Percentiles rank a stretch among this genome's conserved stretches.
Conservation (phyloP, 2,888 invertebrate genomes). For the Synanthedon vespiformis region DNA sequence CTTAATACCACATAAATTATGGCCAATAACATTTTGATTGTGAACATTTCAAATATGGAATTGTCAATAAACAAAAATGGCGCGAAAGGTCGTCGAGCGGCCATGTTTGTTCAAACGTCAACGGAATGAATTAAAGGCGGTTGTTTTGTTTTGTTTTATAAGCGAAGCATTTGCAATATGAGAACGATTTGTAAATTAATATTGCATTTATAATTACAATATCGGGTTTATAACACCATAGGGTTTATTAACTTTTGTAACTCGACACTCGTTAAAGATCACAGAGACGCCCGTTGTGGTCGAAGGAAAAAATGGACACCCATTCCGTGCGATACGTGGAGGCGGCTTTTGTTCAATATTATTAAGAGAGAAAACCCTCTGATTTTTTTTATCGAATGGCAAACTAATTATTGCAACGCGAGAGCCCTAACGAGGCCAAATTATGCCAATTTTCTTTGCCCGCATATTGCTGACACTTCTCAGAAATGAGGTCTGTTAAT, state of each 20-base stretch:
- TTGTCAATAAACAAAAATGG: conserved; percentile 17
- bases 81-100: conserved; percentile 19
- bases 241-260: neutral
- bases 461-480: too few species aligned
- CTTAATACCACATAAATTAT: too few species aligned
- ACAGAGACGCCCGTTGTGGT: neutral
- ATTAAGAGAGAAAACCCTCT: too few species aligned
- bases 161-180: neutral
- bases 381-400: too few species aligned
- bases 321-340: too few species aligned
- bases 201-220: neutral
- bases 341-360: too few species aligned
- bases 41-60: conserved; percentile 10
- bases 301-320: neutral
- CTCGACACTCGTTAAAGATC: neutral
- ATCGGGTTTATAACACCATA: neutral
- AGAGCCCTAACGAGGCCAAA: too few species aligned
- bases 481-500: too few species aligned
- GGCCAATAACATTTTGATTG: neutral
- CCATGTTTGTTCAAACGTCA: neutral
- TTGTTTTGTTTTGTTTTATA: neutral
- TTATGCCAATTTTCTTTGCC: too few species aligned
- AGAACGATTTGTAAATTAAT: neutral
- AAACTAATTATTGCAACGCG: too few species aligned
- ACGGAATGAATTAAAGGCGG: neutral